Evolutionary conservation across 2,888 invertebrate genomes (phyloP).

Genomic region (Galeopsomyia nigrocyanea): DNA sequence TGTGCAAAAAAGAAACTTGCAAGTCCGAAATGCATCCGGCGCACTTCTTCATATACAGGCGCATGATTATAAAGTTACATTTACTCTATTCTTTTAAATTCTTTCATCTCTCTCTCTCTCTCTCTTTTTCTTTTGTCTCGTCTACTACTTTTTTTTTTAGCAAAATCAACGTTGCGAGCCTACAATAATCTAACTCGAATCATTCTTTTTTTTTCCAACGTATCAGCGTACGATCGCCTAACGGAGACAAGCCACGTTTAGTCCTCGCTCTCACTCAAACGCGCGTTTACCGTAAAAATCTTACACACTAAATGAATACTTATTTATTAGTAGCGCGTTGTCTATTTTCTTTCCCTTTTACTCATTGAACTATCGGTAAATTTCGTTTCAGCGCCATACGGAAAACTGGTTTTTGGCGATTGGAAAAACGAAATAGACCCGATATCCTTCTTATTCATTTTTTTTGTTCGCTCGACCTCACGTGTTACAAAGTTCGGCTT

Average conservation of each 20-base stretch:
- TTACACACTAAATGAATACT: slow-evolving; percentile 66
- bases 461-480: slow-evolving; percentile 11
- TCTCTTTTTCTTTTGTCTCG: slow-evolving; percentile 26
- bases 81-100: slow-evolving; percentile 3
- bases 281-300: slow-evolving; percentile 65
- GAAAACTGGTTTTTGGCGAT: no score
- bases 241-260: slow-evolving; percentile 43
- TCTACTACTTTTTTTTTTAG: slow-evolving; percentile 1
- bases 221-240: slow-evolving; percentile 39
- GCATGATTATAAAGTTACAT: slow-evolving; percentile 36
- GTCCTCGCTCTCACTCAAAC: slow-evolving; percentile 36
- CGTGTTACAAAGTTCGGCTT: slow-evolving; percentile 12
- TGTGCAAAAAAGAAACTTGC: slow-evolving; percentile 23
- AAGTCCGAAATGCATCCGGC: slow-evolving; percentile 45
- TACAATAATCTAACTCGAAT: background rate
- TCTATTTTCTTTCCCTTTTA: slow-evolving; percentile 36
- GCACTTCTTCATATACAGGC: slow-evolving; percentile 39
- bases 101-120: slow-evolving; percentile 28
- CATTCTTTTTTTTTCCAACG: slow-evolving; percentile 33
- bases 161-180: background rate
- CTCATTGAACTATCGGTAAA: no score
- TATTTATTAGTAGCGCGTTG: slow-evolving; percentile 59
- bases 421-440: slow-evolving; percentile 15
- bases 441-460: background rate
- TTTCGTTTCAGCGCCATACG: no score